Evolutionary conservation across 2,113 vertebrate species (phyloP), one percentile per base, ranked within the genome.

Genomic region (Anolis carolinensis): DNA sequence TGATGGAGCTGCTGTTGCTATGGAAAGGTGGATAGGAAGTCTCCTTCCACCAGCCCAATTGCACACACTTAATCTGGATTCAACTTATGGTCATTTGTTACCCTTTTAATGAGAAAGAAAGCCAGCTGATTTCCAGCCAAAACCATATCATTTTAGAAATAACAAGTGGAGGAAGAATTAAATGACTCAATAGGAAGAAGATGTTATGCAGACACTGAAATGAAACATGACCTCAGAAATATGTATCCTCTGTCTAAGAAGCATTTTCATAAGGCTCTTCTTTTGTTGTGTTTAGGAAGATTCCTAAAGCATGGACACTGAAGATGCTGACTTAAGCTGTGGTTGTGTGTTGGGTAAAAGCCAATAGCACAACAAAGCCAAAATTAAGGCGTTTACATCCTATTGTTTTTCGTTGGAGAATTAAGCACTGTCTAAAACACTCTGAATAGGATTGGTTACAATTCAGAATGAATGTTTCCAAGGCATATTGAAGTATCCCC

Each of bases 161-260:
- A 13, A 89, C 74, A 63, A 79, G 78, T 25, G 62, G 65, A 44
- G 59, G 63, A 63, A 62, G 32, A 79, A 36, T 36, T 63, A 36
- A 79, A 67, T 16, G 63, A n/a, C 55, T 44, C 36, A 44, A 21
- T 3, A 63, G 55, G 20, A 39, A 84, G 36, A 79, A 84, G 36
- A 79, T 79, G 78, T 65, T 39, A 63, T 63, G 20, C 55, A 75
- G 82, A 63, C 65, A 55, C 59, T 84, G 36, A 84, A 75, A 63
- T 44, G 55, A 83, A 83, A 83, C 39, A 63, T 75, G 62, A 84
- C 72, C 71, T 82, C 32, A 52, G 81, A 82, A 82, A 36, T 75
- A 48, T 48, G 39, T 13, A 65, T 84, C n/a, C n/a, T 75, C 36
- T 75, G 25, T 44, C 52, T 83, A 36, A 74, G 72, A 59, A 62